These are phyloP conservation scores for Sturnira hondurensis DNA, from an alignment of 2,113 vertebrate species.

Conservation along the genomic window DNA sequence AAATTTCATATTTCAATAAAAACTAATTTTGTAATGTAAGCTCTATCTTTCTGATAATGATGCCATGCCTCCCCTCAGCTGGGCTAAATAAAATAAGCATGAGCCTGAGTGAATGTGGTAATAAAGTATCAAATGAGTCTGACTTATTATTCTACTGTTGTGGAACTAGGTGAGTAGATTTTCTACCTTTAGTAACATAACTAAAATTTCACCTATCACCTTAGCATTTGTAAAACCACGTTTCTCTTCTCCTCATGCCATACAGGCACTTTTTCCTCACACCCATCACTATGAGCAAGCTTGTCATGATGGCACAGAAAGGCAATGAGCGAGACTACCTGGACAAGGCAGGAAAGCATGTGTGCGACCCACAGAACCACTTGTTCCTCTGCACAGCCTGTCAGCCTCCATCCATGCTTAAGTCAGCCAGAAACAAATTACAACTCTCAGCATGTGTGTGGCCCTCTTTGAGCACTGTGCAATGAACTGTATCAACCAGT, in stretches of 20 bases:
- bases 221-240: background rate
- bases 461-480: background rate
- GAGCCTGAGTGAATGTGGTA: background rate
- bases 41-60: background rate
- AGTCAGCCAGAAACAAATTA: background rate
- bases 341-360: background rate
- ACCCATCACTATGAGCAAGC: background rate
- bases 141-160: background rate
- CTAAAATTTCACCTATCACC: background rate
- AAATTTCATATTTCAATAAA: constrained; percentile 17
- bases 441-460: background rate
- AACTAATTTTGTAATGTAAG: background rate
- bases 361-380: background rate
- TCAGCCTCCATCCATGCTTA: background rate
- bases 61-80: background rate
- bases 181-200: background rate
- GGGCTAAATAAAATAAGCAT: background rate
- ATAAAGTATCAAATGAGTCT: background rate
- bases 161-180: background rate
- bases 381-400: background rate
- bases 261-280: background rate
- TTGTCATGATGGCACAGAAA: background rate
- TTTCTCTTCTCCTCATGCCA: background rate
- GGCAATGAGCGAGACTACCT: background rate
- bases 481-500: background rate